phyloP scores from a whole-genome alignment of 2,113 vertebrate genomes.

The Athene noctua region DNA sequence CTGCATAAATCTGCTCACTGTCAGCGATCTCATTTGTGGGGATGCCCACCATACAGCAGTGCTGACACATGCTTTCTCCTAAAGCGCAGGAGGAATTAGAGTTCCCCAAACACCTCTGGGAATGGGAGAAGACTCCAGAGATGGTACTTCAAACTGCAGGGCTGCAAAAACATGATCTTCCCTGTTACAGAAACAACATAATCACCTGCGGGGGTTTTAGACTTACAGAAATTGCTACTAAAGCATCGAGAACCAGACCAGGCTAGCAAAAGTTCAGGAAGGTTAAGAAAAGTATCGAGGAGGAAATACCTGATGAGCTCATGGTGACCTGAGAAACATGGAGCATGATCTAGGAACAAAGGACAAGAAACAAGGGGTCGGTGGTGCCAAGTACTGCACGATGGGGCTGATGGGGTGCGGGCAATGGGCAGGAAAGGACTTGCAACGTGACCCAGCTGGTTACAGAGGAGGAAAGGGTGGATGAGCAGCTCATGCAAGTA shows the following conservation, averaged over 20 bases:
- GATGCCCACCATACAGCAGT: background rate
- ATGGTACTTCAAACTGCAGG: background rate
- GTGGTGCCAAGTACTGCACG: no score
- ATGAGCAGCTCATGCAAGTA: background rate
- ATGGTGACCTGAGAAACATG: background rate
- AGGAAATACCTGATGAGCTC: background rate
- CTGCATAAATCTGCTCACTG: fast-evolving
- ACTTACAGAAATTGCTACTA: background rate
- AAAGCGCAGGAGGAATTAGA: background rate
- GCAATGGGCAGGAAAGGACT: no score
- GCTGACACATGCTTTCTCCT: background rate
- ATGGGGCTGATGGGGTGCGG: background rate
- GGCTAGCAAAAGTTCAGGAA: background rate
- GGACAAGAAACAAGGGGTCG: background rate
- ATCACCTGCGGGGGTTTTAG: background rate
- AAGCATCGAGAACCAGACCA: background rate
- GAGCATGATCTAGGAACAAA: background rate
- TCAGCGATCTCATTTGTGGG: fast-evolving
- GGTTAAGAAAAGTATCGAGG: background rate
- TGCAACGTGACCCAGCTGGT: fast-evolving
- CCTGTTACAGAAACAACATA: background rate
- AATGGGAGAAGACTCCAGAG: background rate
- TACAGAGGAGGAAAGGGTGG: background rate
- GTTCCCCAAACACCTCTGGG: background rate
- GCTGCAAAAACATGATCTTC: no score